These are phyloP conservation scores for Melikaiella ostensackeni DNA, from an alignment of 2,888 invertebrate species.

Conservation along the genomic window DNA sequence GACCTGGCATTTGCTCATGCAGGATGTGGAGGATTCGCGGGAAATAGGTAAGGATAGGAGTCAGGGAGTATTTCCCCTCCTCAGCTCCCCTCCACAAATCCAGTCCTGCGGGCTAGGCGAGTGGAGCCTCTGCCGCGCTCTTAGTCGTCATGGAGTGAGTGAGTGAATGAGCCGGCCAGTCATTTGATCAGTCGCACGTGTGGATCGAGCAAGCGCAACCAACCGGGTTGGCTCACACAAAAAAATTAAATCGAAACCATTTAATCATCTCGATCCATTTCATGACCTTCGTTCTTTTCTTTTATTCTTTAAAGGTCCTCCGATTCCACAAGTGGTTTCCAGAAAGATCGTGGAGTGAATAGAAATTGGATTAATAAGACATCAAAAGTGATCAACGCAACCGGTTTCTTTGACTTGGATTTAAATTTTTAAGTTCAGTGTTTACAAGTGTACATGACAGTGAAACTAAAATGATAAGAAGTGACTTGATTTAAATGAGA, in stretches of 20 bases:
- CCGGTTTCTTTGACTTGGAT: neutral
- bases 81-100: constrained; percentile 49
- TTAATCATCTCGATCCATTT: neutral
- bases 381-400: constrained; percentile 2
- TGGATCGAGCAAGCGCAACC: constrained; percentile 39
- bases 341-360: neutral
- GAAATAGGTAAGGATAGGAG: neutral
- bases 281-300: neutral
- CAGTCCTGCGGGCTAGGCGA: constrained; percentile 64
- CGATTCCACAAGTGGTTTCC: constrained; percentile 41
- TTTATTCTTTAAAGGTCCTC: neutral
- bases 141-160: constrained; percentile 63
- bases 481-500: constrained; percentile 28
- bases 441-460: neutral
- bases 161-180: constrained; percentile 63
- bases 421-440: neutral
- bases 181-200: constrained; percentile 54
- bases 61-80: constrained; percentile 43
- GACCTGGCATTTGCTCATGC: neutral
- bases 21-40: constrained; percentile 15
- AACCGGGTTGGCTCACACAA: constrained; percentile 7
- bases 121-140: constrained; percentile 60
- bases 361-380: neutral
- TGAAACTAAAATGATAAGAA: constrained; percentile 5
- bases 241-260: neutral